phyloP scores from a whole-genome alignment of 1,140 invertebrate species.

The Drosophila funebris region DNA sequence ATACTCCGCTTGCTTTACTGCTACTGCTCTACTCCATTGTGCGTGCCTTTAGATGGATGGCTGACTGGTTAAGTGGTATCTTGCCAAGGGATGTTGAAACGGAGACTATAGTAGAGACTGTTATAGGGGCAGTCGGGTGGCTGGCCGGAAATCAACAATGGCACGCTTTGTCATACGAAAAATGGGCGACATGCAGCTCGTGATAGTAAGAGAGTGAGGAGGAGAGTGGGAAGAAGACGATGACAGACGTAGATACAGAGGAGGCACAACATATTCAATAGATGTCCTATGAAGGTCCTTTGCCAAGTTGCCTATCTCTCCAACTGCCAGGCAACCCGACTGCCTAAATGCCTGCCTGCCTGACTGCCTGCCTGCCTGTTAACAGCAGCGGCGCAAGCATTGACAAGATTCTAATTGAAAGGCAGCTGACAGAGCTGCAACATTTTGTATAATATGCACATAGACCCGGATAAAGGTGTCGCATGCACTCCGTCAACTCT shows the following conservation, averaged over 20 bases:
- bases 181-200: constrained; percentile 33
- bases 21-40: constrained; percentile 14
- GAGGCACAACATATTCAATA: constrained; percentile 32
- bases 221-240: neutral
- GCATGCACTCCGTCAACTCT: constrained; percentile 8
- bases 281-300: constrained; percentile 7
- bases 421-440: constrained; percentile 29
- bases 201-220: neutral
- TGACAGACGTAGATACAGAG: neutral
- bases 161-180: constrained; percentile 51
- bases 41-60: neutral
- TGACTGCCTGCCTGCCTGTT: constrained; percentile 6
- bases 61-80: constrained; percentile 42
- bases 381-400: constrained; percentile 28
- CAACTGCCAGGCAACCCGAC: too few species aligned
- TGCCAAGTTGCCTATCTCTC: neutral
- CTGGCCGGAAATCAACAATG: constrained; percentile 44
- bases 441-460: constrained; percentile 48
- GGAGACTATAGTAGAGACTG: neutral
- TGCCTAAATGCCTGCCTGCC: too few species aligned
- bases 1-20: neutral
- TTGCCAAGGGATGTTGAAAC: constrained; percentile 16
- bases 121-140: neutral
- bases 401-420: constrained; percentile 57
- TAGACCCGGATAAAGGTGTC: constrained; percentile 30